Evolutionary conservation across 2,888 invertebrate genomes (phyloP).

Genomic region (Epiblema foenella): DNA sequence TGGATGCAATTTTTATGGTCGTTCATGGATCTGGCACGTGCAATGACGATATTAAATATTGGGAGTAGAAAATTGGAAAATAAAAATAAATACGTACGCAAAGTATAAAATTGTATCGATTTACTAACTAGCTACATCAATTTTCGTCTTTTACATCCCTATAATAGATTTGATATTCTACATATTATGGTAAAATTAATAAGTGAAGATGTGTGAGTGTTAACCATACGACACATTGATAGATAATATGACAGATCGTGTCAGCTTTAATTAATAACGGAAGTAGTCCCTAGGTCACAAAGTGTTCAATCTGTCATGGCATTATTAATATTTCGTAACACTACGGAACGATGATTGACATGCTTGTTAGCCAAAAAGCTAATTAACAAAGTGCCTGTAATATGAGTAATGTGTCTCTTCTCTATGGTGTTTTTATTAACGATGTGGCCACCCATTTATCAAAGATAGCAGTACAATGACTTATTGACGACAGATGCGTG

Average conservation of each 20-base stretch:
- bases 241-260: conserved; percentile 7
- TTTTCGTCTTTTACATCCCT: neutral
- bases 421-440: conserved; percentile 26
- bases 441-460: conserved; percentile 35
- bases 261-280: conserved; percentile 19
- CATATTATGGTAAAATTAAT: neutral
- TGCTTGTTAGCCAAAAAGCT: conserved; percentile 31
- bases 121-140: neutral
- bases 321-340: conserved; percentile 33
- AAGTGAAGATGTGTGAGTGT: neutral
- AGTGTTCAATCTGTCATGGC: conserved; percentile 17
- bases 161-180: neutral
- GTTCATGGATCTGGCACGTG: conserved; percentile 32
- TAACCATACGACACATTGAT: neutral
- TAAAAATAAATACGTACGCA: conserved; percentile 26
- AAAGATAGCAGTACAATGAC: conserved; percentile 35
- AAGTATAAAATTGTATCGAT: conserved; percentile 1
- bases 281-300: conserved; percentile 19
- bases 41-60: conserved; percentile 29
- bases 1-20: conserved; percentile 25
- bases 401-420: conserved; percentile 32
- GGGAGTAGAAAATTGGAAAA: conserved; percentile 19
- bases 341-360: conserved; percentile 26
- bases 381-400: conserved; percentile 31
- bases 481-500: conserved; percentile 44